phyloP scores from a whole-genome alignment of 2,888 invertebrate species.

The Syrista parreyssii region DNA sequence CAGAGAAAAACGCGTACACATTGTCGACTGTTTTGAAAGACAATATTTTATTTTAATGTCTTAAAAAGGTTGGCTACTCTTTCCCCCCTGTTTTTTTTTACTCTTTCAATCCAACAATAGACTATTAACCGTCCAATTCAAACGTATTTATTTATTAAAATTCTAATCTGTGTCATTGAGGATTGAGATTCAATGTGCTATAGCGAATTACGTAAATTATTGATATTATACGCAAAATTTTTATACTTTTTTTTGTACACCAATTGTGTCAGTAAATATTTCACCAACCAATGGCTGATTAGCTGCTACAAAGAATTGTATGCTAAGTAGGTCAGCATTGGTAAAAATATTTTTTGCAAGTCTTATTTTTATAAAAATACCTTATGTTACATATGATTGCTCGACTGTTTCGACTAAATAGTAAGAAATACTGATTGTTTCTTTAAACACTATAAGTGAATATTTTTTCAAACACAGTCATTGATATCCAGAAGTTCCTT shows the following conservation, averaged over 20 bases:
- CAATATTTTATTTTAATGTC: neutral
- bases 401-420: too few relatives aligned
- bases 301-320: slow-evolving; percentile 6
- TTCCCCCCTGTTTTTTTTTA: neutral
- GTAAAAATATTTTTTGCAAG: neutral
- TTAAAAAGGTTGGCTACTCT: too few relatives aligned
- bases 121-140: neutral
- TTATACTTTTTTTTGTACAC: neutral
- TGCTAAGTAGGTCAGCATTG: neutral
- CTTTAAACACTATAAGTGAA: neutral
- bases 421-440: neutral
- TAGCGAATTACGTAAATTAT: neutral
- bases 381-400: neutral
- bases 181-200: neutral
- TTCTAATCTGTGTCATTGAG: neutral
- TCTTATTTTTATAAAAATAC: too few relatives aligned
- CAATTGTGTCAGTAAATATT: neutral
- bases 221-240: neutral
- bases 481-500: neutral
- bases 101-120: neutral
- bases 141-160: neutral
- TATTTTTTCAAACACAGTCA: neutral
- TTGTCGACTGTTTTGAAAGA: neutral
- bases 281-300: neutral
- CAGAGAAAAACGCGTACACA: neutral